A percentile compares a stretch with the other conserved stretches of the same genome.
Evolutionary conservation across 2,888 invertebrate species (phyloP).

Genomic region (Protonemura montana): DNA sequence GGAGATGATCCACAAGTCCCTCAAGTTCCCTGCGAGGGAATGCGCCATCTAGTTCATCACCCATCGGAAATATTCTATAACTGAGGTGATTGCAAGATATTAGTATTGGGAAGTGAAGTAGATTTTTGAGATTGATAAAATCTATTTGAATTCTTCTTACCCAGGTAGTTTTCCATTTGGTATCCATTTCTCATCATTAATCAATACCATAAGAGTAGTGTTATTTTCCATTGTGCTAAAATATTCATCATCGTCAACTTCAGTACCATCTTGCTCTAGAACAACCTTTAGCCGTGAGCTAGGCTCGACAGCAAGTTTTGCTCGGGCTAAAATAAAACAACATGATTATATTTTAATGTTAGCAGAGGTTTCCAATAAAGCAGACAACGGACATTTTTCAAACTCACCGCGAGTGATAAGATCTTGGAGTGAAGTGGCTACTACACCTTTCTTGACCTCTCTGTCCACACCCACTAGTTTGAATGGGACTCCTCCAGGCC

Average conservation of each 20-base stretch:
- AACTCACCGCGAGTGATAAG: slow-evolving; percentile 69
- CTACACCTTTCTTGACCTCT: slow-evolving; percentile 82
- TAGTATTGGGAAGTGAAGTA: too few relatives aligned
- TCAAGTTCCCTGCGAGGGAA: slow-evolving; percentile 65
- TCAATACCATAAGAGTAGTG: slow-evolving; percentile 83
- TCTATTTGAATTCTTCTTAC: slow-evolving; percentile 49
- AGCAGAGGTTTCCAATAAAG: too few relatives aligned
- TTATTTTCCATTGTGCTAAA: slow-evolving; percentile 90
- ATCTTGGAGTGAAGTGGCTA: slow-evolving; percentile 80
- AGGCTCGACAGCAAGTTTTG: slow-evolving; percentile 72
- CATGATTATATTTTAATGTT: too few relatives aligned
- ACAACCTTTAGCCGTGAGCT: slow-evolving; percentile 77
- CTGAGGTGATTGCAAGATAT: not conserved
- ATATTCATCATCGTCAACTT: slow-evolving; percentile 95
- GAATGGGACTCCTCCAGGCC: slow-evolving; percentile 71
- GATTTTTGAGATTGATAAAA: too few relatives aligned
- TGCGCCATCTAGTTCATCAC: slow-evolving; percentile 41
- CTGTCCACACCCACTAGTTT: slow-evolving; percentile 82
- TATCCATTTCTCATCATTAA: slow-evolving; percentile 79
- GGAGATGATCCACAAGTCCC: slow-evolving; percentile 78
- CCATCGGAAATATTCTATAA: slow-evolving; percentile 21
- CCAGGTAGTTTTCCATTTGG: slow-evolving; percentile 56
- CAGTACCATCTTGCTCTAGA: slow-evolving; percentile 91
- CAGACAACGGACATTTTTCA: not conserved
- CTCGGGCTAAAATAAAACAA: slow-evolving; percentile 64